A percentile compares a stretch with the other conserved stretches of the same genome.
phyloP scores from a whole-genome alignment of 2,797 vertebrate species.

The Phoxinus dragarum region DNA sequence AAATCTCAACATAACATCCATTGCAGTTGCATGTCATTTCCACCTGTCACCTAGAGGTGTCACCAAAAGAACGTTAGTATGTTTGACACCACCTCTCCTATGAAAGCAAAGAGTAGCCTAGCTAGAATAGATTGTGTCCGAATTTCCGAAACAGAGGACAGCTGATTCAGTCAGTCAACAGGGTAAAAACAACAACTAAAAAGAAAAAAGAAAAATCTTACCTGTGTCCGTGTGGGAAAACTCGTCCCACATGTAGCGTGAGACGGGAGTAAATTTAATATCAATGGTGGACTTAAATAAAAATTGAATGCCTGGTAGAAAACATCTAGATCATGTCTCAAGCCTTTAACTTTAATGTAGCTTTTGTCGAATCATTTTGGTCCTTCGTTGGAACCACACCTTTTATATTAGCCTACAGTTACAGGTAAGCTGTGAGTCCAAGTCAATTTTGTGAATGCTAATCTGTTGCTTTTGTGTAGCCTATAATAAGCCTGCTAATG shows the following conservation, averaged over 20 bases:
- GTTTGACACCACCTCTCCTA: background rate
- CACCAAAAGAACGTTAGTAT: background rate
- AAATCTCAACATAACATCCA: background rate
- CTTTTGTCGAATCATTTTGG: background rate
- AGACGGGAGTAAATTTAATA: background rate
- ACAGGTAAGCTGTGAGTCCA: background rate
- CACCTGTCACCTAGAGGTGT: constrained; percentile 17
- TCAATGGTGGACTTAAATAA: background rate
- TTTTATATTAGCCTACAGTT: background rate
- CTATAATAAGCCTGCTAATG: too few relatives aligned
- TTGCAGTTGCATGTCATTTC: background rate
- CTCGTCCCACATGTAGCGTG: background rate
- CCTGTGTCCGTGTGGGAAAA: too few relatives aligned
- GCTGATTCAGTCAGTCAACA: background rate
- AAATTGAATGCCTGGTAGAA: background rate
- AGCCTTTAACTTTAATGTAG: background rate
- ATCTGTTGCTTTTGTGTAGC: background rate
- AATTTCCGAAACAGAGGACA: background rate
- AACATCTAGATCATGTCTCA: background rate
- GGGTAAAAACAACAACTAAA: background rate
- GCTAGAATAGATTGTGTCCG: background rate
- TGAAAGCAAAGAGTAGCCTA: background rate
- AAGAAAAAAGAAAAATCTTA: too few relatives aligned
- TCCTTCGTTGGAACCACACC: background rate
- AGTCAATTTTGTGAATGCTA: background rate